Evolutionary conservation across 2,113 vertebrate species (phyloP), one percentile per base, ranked within the genome.

Genomic region (Stegastes partitus): DNA sequence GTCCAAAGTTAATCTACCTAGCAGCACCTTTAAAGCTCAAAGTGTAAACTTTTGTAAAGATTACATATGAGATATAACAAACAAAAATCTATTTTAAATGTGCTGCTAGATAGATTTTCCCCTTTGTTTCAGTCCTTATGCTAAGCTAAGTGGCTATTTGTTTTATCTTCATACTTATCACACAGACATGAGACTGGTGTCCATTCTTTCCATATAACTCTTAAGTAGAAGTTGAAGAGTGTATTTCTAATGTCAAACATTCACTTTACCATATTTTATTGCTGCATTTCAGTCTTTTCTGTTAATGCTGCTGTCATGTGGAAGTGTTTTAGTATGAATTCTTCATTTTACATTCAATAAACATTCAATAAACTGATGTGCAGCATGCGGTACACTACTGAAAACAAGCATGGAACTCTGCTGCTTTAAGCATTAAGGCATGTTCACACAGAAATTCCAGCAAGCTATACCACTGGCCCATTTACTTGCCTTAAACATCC

Each of bases 301-400:
- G 23, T 70, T 42, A 31, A 34, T 18, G 63, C 26, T 66, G 37
- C 53, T 5, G 51, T 44, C 37, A 0, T 31, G 68, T 25, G 47
- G 5, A 78, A 39, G 34, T 51, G 54, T 77, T 81, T 66, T 76
- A 81, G 66, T 78, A 81, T 74, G 22, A 23, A 56, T 77, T 28
- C 25, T 67, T 74, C 63, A 54, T 75, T 79, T 68, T 68, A 89
- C 71, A 85, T 81, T 42, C 39, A 42, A 42, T 42, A 42, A 42
- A 42, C 11, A 85, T 81, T 42, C 39, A 42, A 42, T 42, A 42
- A 42, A 42, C 39, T 53, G 26, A 47, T 45, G 28, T 53, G 54
- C 21, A 18, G 50, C 14, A 42, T 14, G 58, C 28, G 19, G 47
- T 47, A 59, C 54, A 34, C 31, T 34, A 34, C 31, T 34, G 7